phyloP scores from a whole-genome alignment of 2,888 invertebrate genomes.

The Microchrysa polita region DNA sequence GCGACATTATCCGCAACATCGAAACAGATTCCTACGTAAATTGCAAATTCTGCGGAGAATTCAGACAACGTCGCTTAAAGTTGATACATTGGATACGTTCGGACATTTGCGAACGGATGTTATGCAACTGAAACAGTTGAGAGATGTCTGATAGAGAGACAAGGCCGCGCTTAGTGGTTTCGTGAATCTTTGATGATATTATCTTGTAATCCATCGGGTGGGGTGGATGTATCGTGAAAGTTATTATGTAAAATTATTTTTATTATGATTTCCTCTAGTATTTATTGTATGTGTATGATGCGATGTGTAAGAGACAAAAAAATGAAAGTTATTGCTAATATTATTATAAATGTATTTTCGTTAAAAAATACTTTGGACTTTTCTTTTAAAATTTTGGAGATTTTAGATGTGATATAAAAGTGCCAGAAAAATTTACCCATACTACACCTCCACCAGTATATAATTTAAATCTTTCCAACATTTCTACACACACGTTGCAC shows the following conservation, averaged over 20 bases:
- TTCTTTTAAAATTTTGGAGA: background rate
- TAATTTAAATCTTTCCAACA: too few relatives aligned
- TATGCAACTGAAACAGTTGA: conserved; percentile 25
- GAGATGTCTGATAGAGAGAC: background rate
- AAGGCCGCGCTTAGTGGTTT: too few relatives aligned
- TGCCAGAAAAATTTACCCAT: too few relatives aligned
- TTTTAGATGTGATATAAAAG: too few relatives aligned
- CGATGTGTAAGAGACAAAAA: conserved; percentile 15
- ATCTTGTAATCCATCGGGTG: background rate
- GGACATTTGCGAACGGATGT: conserved; percentile 25
- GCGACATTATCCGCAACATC: conserved; percentile 32
- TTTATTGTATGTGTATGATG: conserved; percentile 32
- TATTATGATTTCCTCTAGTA: background rate
- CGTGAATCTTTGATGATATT: background rate
- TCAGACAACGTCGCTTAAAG: conserved; percentile 32
- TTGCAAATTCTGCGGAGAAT: conserved; percentile 42
- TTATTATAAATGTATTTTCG: conserved; percentile 40
- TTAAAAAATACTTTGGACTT: background rate
- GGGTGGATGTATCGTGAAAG: conserved; percentile 19
- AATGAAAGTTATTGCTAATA: conserved; percentile 26
- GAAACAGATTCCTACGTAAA: conserved; percentile 31
- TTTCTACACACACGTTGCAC: too few relatives aligned
- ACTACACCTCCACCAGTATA: too few relatives aligned
- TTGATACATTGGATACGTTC: conserved; percentile 20
- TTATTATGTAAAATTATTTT: too few relatives aligned